phyloP scores from a whole-genome alignment of 2,888 invertebrate genomes.

The Mongoloraphidia duomilia region DNA sequence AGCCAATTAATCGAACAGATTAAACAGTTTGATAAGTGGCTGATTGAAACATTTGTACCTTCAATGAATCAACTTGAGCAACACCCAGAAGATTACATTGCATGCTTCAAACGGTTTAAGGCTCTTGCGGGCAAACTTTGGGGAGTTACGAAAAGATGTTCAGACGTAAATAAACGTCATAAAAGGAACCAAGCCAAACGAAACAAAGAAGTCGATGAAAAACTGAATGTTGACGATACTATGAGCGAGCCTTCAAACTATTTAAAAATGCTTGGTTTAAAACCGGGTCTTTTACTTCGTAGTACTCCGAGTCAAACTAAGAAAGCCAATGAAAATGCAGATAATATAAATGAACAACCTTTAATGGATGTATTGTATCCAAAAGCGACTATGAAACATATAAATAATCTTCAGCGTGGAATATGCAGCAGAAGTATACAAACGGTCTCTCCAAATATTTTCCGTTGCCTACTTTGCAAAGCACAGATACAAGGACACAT shows the following conservation, averaged over 20 bases:
- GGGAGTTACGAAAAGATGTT: too few relatives aligned
- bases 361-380: background rate
- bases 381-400: background rate
- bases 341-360: too few relatives aligned
- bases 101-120: background rate
- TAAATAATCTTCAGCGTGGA: background rate
- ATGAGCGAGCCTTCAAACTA: too few relatives aligned
- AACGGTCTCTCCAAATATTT: background rate
- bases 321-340: background rate
- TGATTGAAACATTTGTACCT: background rate
- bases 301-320: too few relatives aligned
- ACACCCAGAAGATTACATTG: background rate
- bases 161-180: too few relatives aligned
- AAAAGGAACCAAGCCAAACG: too few relatives aligned
- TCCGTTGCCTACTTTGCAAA: background rate
- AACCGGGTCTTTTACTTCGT: too few relatives aligned
- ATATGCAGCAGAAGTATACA: background rate
- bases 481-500: background rate
- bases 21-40: background rate
- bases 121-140: background rate
- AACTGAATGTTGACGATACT: too few relatives aligned
- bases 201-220: too few relatives aligned
- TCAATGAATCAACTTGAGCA: background rate
- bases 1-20: background rate
- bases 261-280: too few relatives aligned